These are phyloP conservation scores for Solea senegalensis DNA, from an alignment of 2,113 vertebrate species.

Conservation along the genomic window DNA sequence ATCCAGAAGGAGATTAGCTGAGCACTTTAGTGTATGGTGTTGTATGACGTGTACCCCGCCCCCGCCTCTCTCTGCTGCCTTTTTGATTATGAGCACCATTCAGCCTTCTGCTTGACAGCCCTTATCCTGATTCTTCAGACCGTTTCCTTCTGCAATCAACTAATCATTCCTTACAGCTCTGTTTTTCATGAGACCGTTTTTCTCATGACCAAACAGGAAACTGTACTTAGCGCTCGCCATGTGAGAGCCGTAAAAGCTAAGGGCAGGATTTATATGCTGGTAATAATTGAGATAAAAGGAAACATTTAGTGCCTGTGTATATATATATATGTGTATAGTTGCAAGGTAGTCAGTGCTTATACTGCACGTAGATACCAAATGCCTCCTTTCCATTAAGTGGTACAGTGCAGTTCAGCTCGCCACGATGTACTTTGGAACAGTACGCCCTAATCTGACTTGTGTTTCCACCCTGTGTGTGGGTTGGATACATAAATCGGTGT, in stretches of 20 bases:
- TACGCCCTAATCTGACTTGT: too few relatives aligned
- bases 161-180: slow-evolving; percentile 38
- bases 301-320: background rate
- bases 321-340: too few relatives aligned
- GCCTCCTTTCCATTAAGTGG: too few relatives aligned
- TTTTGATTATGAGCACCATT: slow-evolving; percentile 24
- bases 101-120: slow-evolving; percentile 27
- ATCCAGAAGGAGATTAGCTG: slow-evolving; percentile 35
- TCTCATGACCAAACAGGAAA: slow-evolving; percentile 32
- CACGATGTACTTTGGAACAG: too few relatives aligned
- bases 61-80: background rate
- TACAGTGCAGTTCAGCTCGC: too few relatives aligned
- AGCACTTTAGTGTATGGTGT: slow-evolving; percentile 23
- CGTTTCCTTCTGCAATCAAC: slow-evolving; percentile 46
- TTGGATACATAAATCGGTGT: too few relatives aligned
- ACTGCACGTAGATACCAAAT: too few relatives aligned
- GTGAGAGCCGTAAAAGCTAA: background rate
- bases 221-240: background rate
- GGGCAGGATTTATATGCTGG: background rate
- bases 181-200: slow-evolving; percentile 24
- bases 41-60: background rate
- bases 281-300: background rate
- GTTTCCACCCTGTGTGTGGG: too few relatives aligned
- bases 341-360: too few relatives aligned
- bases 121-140: slow-evolving; percentile 38